These are phyloP conservation scores for Platalea minor DNA, from an alignment of 2,797 vertebrate species.

Conservation along the genomic window DNA sequence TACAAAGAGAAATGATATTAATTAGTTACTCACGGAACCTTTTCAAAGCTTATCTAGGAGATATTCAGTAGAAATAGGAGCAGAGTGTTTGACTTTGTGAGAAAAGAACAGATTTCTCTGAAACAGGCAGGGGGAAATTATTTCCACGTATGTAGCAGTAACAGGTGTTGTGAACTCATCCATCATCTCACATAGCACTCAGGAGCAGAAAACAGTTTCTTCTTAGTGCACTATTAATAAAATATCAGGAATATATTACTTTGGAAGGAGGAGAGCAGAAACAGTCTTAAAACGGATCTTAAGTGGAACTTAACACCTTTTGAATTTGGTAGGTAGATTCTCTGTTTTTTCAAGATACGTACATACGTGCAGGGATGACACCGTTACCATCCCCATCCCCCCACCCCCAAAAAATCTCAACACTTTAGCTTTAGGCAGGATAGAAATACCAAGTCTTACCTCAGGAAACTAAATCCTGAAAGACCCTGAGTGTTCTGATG, in stretches of 20 bases:
- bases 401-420: background rate
- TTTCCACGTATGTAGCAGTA: background rate
- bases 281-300: background rate
- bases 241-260: background rate
- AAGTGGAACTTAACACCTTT: background rate
- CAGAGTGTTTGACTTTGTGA: constrained; percentile 68
- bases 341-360: background rate
- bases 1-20: constrained; percentile 60
- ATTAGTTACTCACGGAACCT: constrained; percentile 63
- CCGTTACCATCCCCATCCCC: background rate
- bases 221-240: background rate
- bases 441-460: background rate
- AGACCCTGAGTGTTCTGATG: background rate
- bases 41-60: constrained; percentile 77
- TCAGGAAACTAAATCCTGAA: background rate
- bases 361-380: background rate
- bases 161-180: constrained; percentile 70
- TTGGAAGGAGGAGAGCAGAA: background rate
- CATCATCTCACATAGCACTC: background rate
- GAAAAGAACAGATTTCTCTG: constrained; percentile 77
- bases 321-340: background rate
- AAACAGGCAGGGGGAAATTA: constrained; percentile 44
- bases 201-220: background rate
- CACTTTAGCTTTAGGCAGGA: background rate
- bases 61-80: constrained; percentile 62